Base-by-base conservation (phyloP, 2,113 vertebrate species). In the Vulpes vulpes region DNA sequence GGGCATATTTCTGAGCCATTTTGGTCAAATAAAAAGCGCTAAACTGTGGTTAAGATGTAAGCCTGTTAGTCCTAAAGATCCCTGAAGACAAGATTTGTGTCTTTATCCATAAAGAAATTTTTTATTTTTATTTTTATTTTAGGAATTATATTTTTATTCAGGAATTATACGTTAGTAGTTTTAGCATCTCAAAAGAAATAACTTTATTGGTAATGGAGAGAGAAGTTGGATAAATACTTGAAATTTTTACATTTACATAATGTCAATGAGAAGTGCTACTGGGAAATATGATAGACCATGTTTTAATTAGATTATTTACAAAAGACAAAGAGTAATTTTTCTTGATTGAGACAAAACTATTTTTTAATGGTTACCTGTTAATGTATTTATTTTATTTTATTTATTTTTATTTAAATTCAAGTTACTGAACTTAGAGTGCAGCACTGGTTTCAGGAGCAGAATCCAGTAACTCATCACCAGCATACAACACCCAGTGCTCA, bases 1-100 rank as follows among this genome's bases (percentile, higher is more conserved):
- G 14, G 3, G 8, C 84, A 1, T 80, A 38, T 67, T 81, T 96
- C 14, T 78, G 12, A 69, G 51, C 51, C 15, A 55, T 12, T 85
- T 89, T 71, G 51, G 20, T 35, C 76, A 95, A 95, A 85, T 67
- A 32, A 92, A 94, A 83, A 85, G 27, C 30, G 32, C 20, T 62
- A 38, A 76, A 73, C n/a, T 82, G 89, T 19, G 9, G 43, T 85
- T 82, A 53, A 71, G 84, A 64, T 53, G 32, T 38, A 62, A 91
- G 20, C 4, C 51, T 80, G 1, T 65, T 51, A 73, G 6, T 32
- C 74, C 22, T 64, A 8, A 92, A 65, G 51, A 59, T 60, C n/a
- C 23, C 38, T 35, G 10, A 73, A 67, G 30, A 86, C 62, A 23
- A 23, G 14, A 64, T 86, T 78, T 89, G 27, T 59, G 49, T 93